A percentile compares a stretch with the other conserved stretches of the same genome.
phyloP scores from a whole-genome alignment of 2,113 vertebrate genomes.

The Vombatus ursinus region DNA sequence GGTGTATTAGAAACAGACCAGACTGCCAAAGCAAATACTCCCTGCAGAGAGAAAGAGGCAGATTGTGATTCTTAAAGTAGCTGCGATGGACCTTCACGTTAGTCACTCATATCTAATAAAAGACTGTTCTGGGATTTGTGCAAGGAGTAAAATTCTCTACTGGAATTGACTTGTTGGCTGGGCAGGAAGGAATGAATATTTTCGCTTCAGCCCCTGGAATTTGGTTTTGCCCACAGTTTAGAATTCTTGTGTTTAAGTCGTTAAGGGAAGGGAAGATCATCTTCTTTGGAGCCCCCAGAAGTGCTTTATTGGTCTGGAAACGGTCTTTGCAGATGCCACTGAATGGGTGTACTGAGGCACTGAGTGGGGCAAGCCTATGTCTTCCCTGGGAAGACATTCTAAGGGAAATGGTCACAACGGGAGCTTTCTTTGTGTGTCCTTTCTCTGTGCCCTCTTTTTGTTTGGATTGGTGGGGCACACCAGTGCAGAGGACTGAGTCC shows the following conservation, averaged over 20 bases:
- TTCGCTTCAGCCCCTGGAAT: background rate
- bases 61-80: conserved; percentile 57
- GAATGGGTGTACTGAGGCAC: background rate
- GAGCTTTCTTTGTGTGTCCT: background rate
- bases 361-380: background rate
- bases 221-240: conserved; percentile 49
- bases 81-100: conserved; percentile 55
- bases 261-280: background rate
- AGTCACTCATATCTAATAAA: conserved; percentile 66
- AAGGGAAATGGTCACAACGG: background rate
- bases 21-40: conserved; percentile 68
- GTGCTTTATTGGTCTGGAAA: background rate
- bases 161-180: conserved; percentile 47
- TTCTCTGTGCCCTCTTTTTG: background rate
- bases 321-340: background rate
- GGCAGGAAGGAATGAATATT: background rate
- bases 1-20: conserved; percentile 62
- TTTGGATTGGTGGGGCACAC: background rate
- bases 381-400: background rate
- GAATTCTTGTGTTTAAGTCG: background rate
- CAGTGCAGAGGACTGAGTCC: background rate
- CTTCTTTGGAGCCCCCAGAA: background rate
- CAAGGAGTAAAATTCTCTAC: conserved; percentile 37
- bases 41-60: conserved; percentile 64
- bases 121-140: conserved; percentile 28